Base-by-base conservation (phyloP, 2,797 vertebrate species). In the Amphiprion clarkii region DNA sequence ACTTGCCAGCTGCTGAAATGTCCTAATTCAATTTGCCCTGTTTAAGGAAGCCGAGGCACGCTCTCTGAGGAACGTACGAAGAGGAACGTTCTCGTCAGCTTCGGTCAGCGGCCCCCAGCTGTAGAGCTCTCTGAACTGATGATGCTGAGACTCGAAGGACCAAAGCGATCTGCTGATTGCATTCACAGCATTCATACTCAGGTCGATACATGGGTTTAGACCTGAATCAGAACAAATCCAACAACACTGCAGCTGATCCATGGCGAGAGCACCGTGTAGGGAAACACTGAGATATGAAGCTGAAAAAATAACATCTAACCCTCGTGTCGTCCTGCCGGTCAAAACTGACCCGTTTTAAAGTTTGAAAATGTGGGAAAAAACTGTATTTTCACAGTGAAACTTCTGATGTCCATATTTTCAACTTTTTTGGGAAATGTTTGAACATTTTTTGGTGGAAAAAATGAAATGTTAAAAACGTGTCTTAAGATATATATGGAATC, bases 11-110 rank as follows among this genome's bases (percentile, higher is more conserved):
- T 88, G 89, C 82, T 76, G 87, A 85, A 93, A 94, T 82, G 88
- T 93, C 88, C 87, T 93, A 93, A 95, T 95, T 95, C 88, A 93
- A 92, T 95, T 94, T 92, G 85, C 51, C 59, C 82, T 84, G 81
- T 92, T 94, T 91, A 93, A 89, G 84, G 90, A 93, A 92, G 81
- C 74, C 56, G 63, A 81, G 87, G 71, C 76, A 69, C 29, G 73
- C 74, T 90, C 89, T 88, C 88, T n/a, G 74, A 87, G 87, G 82
- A 71, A 87, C 76, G 84, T 92, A 76, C 49, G 54, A 79, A 78
- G 69, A 83, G 74, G 74, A 87, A 83, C 70, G 65, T 82, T 74
- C 83, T 79, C 75, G 75, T 88, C 88, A 86, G 87, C 84, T 88
- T 69, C 69, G 87, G 86, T 89, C 89, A 89, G 78, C 5, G 75